Conservation (phyloP, 92 coral and sea anemone species). For the Epizoanthus rinbou region DNA sequence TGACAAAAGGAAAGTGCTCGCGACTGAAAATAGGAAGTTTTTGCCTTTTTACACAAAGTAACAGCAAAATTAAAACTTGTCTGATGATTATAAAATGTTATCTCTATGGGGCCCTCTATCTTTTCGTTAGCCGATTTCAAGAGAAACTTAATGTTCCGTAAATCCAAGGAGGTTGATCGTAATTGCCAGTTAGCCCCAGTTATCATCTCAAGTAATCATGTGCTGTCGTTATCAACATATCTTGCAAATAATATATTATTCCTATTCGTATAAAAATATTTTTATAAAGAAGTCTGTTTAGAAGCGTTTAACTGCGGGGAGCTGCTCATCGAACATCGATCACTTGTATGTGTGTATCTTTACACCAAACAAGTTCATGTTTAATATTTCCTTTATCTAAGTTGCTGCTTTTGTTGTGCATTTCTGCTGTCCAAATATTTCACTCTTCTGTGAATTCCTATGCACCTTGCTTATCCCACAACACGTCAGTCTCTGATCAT, state of each 20-base stretch:
- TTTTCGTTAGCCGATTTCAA: slow-evolving; percentile 20
- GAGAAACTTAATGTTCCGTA: too few species aligned
- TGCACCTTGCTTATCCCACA: neutral
- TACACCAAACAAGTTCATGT: too few species aligned
- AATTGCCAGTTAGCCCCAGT: slow-evolving; percentile 23
- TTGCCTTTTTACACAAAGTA: too few species aligned
- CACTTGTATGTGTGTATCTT: slow-evolving; percentile 18
- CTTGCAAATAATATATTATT: slow-evolving; percentile 18
- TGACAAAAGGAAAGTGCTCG: too few species aligned
- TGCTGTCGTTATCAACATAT: slow-evolving; percentile 18
- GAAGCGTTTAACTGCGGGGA: slow-evolving; percentile 13
- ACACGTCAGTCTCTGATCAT: slow-evolving; percentile 13
- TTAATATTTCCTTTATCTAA: slow-evolving; percentile 8
- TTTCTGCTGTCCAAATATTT: slow-evolving; percentile 18
- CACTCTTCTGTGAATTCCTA: slow-evolving; percentile 7
- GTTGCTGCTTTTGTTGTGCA: slow-evolving; percentile 16
- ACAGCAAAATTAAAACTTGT: slow-evolving; percentile 15
- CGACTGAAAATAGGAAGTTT: too few species aligned
- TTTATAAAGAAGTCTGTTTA: slow-evolving; percentile 18
- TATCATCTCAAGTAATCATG: too few species aligned
- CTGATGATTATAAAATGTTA: slow-evolving; percentile 9
- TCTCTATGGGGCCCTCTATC: slow-evolving; percentile 14
- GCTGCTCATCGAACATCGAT: slow-evolving; percentile 25
- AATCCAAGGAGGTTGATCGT: too few species aligned
- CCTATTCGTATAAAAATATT: slow-evolving; percentile 8